These are phyloP conservation scores for Erethizon dorsatum DNA, from an alignment of 2,797 vertebrate species.

Conservation along the genomic window DNA sequence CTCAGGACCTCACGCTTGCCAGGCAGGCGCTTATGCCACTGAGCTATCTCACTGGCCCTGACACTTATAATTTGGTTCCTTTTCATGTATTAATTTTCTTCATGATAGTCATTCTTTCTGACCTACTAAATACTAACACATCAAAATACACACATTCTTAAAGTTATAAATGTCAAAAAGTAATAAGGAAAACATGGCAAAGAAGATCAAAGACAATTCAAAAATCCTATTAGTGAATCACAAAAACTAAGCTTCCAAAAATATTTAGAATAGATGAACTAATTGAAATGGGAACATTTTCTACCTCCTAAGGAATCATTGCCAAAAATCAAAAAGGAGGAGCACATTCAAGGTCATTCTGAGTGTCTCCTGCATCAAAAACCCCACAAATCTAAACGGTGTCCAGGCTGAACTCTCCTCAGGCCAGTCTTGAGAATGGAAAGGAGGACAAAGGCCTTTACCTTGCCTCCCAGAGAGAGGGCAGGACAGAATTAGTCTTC, in stretches of 20 bases:
- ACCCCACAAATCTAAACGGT: fast-evolving
- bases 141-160: neutral
- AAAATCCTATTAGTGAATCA: neutral
- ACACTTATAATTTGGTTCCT: neutral
- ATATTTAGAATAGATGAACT: neutral
- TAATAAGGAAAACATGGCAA: neutral
- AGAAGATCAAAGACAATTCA: neutral
- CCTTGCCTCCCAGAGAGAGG: neutral
- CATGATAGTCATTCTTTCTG: neutral
- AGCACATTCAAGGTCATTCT: neutral
- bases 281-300: neutral
- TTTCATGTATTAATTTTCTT: neutral
- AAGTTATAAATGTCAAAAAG: neutral
- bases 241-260: neutral
- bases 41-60: too few species aligned
- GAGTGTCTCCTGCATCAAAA: neutral
- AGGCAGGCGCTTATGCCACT: too few species aligned
- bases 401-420: neutral
- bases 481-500: neutral
- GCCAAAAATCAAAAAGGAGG: neutral
- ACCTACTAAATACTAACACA: neutral
- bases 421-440: neutral
- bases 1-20: too few species aligned
- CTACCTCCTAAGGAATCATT: neutral
- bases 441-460: fast-evolving